Conservation (phyloP, 92 coral and sea anemone species). For the Parazoanthus swiftii region DNA sequence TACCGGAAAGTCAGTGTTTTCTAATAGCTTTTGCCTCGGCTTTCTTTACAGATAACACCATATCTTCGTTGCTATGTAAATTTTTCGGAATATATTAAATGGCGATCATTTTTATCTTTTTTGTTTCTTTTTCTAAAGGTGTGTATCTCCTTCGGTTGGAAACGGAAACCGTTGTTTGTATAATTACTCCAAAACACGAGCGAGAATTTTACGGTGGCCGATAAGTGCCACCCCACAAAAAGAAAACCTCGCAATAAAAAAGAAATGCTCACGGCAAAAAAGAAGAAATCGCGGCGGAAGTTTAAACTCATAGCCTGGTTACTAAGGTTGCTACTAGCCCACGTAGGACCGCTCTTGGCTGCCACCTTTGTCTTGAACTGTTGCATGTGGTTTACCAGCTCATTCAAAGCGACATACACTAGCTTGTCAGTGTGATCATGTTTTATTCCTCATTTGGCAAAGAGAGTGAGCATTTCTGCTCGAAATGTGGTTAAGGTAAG, state of each 20-base stretch:
- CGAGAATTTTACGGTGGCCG: no score
- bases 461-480: constrained; percentile 1
- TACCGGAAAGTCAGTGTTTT: neutral
- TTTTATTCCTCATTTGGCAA: constrained; percentile 6
- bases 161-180: neutral
- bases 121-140: neutral
- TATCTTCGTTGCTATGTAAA: neutral
- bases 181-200: neutral
- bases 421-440: neutral
- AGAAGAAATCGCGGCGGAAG: neutral
- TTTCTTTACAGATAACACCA: neutral
- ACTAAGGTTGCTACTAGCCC: neutral
- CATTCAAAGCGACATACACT: neutral
- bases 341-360: neutral
- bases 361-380: neutral
- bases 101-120: neutral
- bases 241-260: no score
- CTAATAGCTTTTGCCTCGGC: neutral
- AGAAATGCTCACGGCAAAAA: no score
- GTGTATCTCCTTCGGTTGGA: neutral
- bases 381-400: neutral
- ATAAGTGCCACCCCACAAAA: no score
- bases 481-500: constrained; percentile 13
- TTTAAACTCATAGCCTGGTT: neutral
- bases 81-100: neutral